A percentile compares a stretch with the other conserved stretches of the same genome.
phyloP scores from a whole-genome alignment of 1,140 invertebrate genomes.

The Helicoverpa armigera region DNA sequence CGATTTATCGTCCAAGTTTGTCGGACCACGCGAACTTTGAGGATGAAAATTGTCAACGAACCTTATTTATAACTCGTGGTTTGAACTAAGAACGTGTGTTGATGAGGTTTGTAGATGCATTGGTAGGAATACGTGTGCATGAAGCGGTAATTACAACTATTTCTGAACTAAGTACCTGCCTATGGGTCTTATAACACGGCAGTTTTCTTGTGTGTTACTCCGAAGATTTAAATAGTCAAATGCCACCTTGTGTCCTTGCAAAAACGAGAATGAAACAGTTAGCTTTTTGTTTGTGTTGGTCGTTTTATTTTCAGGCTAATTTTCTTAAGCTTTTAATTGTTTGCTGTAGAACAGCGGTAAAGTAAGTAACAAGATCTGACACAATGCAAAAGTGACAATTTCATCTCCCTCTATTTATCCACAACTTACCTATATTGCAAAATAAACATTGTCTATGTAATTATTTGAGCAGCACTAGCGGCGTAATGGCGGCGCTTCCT shows the following conservation, averaged over 20 bases:
- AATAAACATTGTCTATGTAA: constrained; percentile 66
- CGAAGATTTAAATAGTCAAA: no score
- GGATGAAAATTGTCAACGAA: constrained; percentile 71
- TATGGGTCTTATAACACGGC: not conserved
- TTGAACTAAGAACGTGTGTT: not conserved
- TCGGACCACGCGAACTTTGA: constrained; percentile 51
- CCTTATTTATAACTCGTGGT: constrained; percentile 67
- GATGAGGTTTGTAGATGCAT: not conserved
- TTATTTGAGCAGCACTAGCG: constrained; percentile 77
- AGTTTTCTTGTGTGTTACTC: no score
- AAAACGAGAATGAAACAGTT: no score
- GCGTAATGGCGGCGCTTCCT: constrained; percentile 80
- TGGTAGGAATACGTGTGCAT: not conserved
- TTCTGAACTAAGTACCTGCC: no score
- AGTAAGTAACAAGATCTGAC: not conserved
- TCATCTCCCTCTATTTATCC: constrained; percentile 45
- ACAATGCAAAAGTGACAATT: constrained; percentile 41
- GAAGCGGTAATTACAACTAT: not conserved
- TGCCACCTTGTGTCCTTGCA: no score
- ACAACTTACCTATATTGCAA: constrained; percentile 56
- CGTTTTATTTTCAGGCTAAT: no score
- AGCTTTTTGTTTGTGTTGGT: no score
- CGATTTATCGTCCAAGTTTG: constrained; percentile 77
- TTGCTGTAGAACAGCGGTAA: no score
- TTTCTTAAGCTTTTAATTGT: not conserved